Evolutionary conservation across 2,888 invertebrate genomes (phyloP), one percentile per base, ranked within the genome.

Genomic region (Ornithoptera alexandrae): DNA sequence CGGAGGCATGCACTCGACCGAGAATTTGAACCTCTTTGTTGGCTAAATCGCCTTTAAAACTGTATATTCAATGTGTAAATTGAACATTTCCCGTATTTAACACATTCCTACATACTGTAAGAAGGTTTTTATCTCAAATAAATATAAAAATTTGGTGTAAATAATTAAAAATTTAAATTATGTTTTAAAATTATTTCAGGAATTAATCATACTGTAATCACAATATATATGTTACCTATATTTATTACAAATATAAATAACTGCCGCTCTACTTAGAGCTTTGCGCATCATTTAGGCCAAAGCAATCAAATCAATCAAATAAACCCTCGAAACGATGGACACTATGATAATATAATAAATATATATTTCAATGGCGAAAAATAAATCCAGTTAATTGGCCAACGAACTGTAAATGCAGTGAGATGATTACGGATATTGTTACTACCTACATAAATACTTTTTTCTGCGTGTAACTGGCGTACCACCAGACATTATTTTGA

Each of bases 1-100:
- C 82, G 80, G 83, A 79, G 81, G 87, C 80, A 85, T 78, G 87
- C 90, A 89, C 86, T 85, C 85, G 88, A 91, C 90, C 90, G 89
- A 89, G 87, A 89, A 89, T 89, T 85, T 83, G 84, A 87, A 85
- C 86, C 83, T 86, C 87, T 87, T 87, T 85, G 88, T 85, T 88
- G 84, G 88, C 85, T 86, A 88, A 88, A 88, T 88, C 87, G 82
- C 79, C 77, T 83, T 85, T 81, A 78, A 84, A 87, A 87, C 87
- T 82, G 84, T 88, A 87, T 84, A 85, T 85, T 81, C 78, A 61
- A 63, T 60, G 67, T 70, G 67, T 63, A 67, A 70, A 70, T 66
- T 69, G 53, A 50, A 66, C 62, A 62, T 62, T 66, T 66, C 62
- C 62, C 66, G 66, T 66, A 69, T 50, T 0, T 17, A 18, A 17